Evolutionary conservation across 2,797 vertebrate species (phyloP).

Genomic region (Rhinatrema bivittatum): DNA sequence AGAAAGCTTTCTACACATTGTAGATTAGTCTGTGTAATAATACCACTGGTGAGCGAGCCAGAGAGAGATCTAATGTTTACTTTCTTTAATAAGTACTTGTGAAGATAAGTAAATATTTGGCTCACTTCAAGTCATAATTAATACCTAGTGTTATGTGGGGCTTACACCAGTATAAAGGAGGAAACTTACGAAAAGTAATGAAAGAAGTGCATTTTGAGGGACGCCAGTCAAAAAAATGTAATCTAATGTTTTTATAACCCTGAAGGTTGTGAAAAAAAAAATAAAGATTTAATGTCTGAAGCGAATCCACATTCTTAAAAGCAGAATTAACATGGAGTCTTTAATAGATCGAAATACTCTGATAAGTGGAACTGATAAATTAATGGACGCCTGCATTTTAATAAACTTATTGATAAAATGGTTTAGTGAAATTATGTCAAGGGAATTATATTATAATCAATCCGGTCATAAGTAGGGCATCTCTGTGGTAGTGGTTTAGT

Average conservation of each 20-base stretch:
- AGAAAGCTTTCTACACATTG: slow-evolving; percentile 6
- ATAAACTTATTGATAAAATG: too few relatives aligned
- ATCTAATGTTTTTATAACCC: neutral
- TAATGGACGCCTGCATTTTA: too few relatives aligned
- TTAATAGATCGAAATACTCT: slow-evolving; percentile 4
- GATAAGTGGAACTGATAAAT: slow-evolving; percentile 19
- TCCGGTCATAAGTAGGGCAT: too few relatives aligned
- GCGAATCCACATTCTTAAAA: slow-evolving; percentile 2
- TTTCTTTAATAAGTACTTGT: slow-evolving; percentile 7
- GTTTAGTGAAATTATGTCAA: too few relatives aligned
- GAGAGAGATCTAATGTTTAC: slow-evolving; percentile 23
- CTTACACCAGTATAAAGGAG: neutral
- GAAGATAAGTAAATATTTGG: slow-evolving; percentile 19
- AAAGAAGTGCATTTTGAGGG: neutral
- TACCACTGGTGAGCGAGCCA: slow-evolving; percentile 14
- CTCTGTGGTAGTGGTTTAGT: too few relatives aligned
- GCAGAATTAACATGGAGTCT: too few relatives aligned
- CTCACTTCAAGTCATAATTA: slow-evolving; percentile 18
- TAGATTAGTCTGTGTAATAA: slow-evolving; percentile 14
- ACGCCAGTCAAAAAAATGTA: slow-evolving; percentile 1
- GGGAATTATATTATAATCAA: too few relatives aligned
- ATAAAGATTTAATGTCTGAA: neutral
- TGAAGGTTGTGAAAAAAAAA: neutral
- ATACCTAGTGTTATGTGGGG: slow-evolving; percentile 4
- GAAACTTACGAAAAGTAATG: neutral